Evolutionary conservation across 2,888 invertebrate genomes (phyloP).

Genomic region (Rhamphomyia laevipes): DNA sequence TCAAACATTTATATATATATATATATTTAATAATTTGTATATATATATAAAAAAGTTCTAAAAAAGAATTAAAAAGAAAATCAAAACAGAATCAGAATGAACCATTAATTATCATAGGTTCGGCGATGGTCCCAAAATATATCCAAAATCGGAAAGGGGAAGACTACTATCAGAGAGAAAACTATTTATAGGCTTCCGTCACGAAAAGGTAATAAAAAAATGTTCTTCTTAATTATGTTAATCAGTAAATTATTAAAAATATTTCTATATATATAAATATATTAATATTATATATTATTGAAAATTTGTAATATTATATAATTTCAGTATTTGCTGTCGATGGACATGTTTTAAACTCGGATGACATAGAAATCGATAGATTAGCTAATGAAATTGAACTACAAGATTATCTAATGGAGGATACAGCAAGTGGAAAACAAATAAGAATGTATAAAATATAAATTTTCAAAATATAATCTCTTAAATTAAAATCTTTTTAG

Average conservation of each 20-base stretch:
- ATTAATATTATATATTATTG: not conserved
- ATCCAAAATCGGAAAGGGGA: constrained; percentile 18
- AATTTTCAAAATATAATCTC: not conserved
- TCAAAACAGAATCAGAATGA: not conserved
- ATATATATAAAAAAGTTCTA: no score
- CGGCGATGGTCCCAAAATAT: constrained; percentile 23
- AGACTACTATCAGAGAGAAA: constrained; percentile 15
- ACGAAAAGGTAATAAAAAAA: constrained; percentile 12
- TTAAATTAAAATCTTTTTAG: constrained; percentile 30
- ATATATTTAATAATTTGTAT: not conserved
- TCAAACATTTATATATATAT: no score
- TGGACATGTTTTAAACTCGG: constrained; percentile 13
- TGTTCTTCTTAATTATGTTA: no score
- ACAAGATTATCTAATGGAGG: constrained; percentile 51
- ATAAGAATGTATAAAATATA: constrained; percentile 44
- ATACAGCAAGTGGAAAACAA: constrained; percentile 49
- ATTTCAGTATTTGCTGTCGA: constrained; percentile 16
- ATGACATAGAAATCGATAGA: constrained; percentile 39
- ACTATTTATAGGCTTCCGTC: constrained; percentile 20
- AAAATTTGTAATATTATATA: not conserved
- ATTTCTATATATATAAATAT: no score
- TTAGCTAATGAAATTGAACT: constrained; percentile 55
- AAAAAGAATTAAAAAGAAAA: not conserved
- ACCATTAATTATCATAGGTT: constrained; percentile 13
- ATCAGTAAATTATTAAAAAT: no score